Evolutionary conservation across 2,888 invertebrate species (phyloP).

Genomic region (Ophioninae sp.): DNA sequence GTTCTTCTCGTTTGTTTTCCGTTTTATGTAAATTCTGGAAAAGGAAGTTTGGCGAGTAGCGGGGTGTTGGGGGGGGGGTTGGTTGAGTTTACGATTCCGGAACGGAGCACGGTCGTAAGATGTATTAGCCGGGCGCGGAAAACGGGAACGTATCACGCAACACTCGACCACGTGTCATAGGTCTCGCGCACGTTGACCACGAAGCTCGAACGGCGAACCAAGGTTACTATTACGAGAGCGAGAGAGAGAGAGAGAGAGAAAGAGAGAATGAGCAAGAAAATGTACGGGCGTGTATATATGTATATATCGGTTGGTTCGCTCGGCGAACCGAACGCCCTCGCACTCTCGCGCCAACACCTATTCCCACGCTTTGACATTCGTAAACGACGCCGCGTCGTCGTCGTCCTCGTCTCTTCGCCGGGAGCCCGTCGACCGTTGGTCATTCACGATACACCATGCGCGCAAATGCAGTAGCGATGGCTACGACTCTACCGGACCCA

Average conservation of each 20-base stretch:
- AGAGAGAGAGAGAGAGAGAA: conserved; percentile 32
- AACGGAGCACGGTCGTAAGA: conserved; percentile 30
- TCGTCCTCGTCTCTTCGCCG: conserved; percentile 24
- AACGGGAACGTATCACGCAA: conserved; percentile 64
- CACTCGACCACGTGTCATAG: conserved; percentile 75
- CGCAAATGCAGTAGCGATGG: conserved; percentile 49
- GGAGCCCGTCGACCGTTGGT: conserved; percentile 52
- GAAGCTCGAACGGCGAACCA: conserved; percentile 69
- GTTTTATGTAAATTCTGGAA: conserved; percentile 18
- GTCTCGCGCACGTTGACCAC: conserved; percentile 72
- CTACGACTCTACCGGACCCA: conserved; percentile 33
- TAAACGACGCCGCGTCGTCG: conserved; percentile 70
- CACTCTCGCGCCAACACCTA: conserved; percentile 71
- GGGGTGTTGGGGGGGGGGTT: neutral
- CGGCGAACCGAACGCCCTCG: conserved; percentile 64
- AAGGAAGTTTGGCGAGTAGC: conserved; percentile 4
- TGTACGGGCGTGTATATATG: conserved; percentile 60
- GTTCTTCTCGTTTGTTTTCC: neutral
- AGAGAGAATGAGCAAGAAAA: conserved; percentile 53
- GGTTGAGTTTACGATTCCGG: conserved; percentile 26
- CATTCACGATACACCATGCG: conserved; percentile 59
- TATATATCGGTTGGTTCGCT: conserved; percentile 55
- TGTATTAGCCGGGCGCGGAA: conserved; percentile 42
- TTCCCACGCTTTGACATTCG: conserved; percentile 77
- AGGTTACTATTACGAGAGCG: conserved; percentile 79